Evolutionary conservation across 2,888 invertebrate genomes (phyloP).

Genomic region (Leptinotarsa peninsularis): DNA sequence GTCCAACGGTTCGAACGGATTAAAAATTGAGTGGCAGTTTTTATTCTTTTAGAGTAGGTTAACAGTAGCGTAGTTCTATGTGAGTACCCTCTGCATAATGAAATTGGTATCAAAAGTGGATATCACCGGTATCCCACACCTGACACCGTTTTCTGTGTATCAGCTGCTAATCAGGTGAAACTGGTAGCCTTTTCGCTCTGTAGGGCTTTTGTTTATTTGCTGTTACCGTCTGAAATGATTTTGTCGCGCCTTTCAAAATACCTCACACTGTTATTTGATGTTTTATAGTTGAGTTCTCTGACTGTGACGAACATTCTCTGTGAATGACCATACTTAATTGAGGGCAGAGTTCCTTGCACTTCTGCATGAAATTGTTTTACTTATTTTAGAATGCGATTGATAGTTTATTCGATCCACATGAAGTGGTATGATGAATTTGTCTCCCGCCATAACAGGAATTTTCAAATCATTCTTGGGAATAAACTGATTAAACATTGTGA

Average conservation of each 20-base stretch:
- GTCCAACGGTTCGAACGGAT: constrained; percentile 56
- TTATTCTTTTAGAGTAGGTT: constrained; percentile 50
- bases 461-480: no score
- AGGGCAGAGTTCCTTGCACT: constrained; percentile 17
- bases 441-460: no score
- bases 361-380: constrained; percentile 17
- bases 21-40: constrained; percentile 59
- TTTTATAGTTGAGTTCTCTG: constrained; percentile 37
- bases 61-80: not conserved
- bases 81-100: not conserved
- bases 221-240: not conserved
- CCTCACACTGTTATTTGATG: constrained; percentile 28
- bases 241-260: not conserved
- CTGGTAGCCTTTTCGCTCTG: not conserved
- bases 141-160: not conserved
- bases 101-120: not conserved
- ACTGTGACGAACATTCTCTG: constrained; percentile 18
- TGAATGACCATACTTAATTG: constrained; percentile 32
- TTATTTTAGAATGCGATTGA: constrained; percentile 22
- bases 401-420: constrained; percentile 22
- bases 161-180: not conserved
- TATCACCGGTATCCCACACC: not conserved
- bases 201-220: not conserved
- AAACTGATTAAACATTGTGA: no score
- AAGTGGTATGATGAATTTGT: not conserved